These are phyloP conservation scores for Petrophora chlorosata DNA, from an alignment of 2,888 invertebrate species.

Conservation along the genomic window DNA sequence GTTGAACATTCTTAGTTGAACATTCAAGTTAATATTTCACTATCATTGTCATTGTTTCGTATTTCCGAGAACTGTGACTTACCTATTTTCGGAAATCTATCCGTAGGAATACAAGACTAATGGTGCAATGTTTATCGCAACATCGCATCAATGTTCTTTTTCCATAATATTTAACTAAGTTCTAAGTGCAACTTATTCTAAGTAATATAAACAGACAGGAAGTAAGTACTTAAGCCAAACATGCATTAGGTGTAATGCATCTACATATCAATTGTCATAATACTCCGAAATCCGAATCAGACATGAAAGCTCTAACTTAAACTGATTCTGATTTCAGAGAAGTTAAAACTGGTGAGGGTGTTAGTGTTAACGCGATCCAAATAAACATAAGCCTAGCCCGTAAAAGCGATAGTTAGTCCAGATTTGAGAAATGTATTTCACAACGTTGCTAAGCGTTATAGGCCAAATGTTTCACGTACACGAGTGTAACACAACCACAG, in stretches of 20 bases:
- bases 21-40: too few relatives aligned
- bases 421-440: slow-evolving; percentile 82
- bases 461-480: slow-evolving; percentile 81
- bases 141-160: neutral
- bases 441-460: slow-evolving; percentile 77
- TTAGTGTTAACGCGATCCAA: slow-evolving; percentile 49
- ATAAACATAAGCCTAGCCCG: slow-evolving; percentile 65
- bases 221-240: slow-evolving; percentile 20
- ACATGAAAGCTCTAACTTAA: neutral
- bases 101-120: slow-evolving; percentile 1
- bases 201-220: neutral
- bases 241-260: slow-evolving; percentile 31
- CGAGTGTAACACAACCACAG: slow-evolving; percentile 72
- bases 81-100: too few relatives aligned
- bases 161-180: neutral
- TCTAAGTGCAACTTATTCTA: slow-evolving; percentile 3
- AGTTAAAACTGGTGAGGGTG: slow-evolving; percentile 28
- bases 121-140: neutral
- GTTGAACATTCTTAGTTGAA: too few relatives aligned
- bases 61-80: too few relatives aligned
- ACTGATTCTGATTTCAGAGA: slow-evolving; percentile 25
- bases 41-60: too few relatives aligned
- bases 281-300: slow-evolving; percentile 39
- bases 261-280: slow-evolving; percentile 30
- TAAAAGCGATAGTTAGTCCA: slow-evolving; percentile 80